Percentiles rank a stretch among this genome's conserved stretches.
These are phyloP conservation scores for Hypothenemus hampei DNA, from an alignment of 1,140 invertebrate species.

Conservation along the genomic window DNA sequence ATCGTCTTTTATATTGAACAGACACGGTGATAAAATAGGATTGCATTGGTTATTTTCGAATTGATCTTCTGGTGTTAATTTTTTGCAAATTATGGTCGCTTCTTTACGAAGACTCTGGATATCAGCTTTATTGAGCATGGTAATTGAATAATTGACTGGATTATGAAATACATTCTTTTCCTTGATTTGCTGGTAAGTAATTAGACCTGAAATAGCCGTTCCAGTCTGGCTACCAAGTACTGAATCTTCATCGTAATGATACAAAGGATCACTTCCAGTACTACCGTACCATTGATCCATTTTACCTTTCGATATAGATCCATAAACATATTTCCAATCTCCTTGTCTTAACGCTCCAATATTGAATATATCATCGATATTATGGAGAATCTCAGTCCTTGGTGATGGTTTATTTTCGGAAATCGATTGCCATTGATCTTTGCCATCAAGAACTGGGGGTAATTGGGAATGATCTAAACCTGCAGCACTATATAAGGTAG, in stretches of 20 bases:
- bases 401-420: conserved; percentile 48
- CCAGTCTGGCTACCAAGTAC: conserved; percentile 50
- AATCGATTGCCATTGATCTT: conserved; percentile 64
- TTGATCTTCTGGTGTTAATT: conserved; percentile 27
- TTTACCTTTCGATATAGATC: conserved; percentile 48
- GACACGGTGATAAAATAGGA: conserved; percentile 55
- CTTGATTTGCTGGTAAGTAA: conserved; percentile 45
- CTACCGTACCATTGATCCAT: conserved; percentile 59
- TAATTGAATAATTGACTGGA: conserved; percentile 24
- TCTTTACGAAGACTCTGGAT: conserved; percentile 45
- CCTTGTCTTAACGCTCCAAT: conserved; percentile 59
- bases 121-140: conserved; percentile 40
- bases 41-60: conserved; percentile 46
- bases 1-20: conserved; percentile 69
- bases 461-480: conserved; percentile 45
- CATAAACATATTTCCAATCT: conserved; percentile 71
- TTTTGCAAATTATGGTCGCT: conserved; percentile 45
- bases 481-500: conserved; percentile 66
- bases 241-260: conserved; percentile 46
- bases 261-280: conserved; percentile 42
- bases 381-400: conserved; percentile 62
- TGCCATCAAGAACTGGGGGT: conserved; percentile 56
- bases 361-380: conserved; percentile 63
- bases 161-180: conserved; percentile 35
- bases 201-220: conserved; percentile 46